Conservation (phyloP, 2,888 invertebrate species). For the Cosmorhoe ocellata region DNA sequence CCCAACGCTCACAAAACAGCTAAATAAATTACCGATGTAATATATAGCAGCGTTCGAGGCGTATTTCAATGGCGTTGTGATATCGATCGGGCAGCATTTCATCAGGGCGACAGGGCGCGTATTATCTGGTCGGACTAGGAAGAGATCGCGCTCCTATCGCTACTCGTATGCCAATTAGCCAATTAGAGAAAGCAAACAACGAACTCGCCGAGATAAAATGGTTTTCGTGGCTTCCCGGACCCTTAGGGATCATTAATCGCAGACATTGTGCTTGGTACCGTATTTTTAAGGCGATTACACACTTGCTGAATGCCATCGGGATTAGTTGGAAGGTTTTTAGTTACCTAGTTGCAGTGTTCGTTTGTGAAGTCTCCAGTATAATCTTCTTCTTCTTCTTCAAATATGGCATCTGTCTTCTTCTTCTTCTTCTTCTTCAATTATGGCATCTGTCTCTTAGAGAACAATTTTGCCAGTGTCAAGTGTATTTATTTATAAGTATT, state of each 20-base stretch:
- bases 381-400: too few species aligned
- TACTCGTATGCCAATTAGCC: conserved; percentile 79
- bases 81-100: conserved; percentile 72
- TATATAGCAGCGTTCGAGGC: conserved; percentile 58
- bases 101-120: conserved; percentile 65
- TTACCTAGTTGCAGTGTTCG: not conserved
- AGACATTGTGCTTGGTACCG: conserved; percentile 28
- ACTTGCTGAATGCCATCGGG: conserved; percentile 11
- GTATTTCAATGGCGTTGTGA: conserved; percentile 70
- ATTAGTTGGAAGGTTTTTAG: conserved; percentile 2
- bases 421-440: too few species aligned
- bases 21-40: conserved; percentile 44
- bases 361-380: too few species aligned
- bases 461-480: too few species aligned
- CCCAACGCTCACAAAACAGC: conserved; percentile 4
- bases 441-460: too few species aligned
- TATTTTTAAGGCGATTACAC: conserved; percentile 24
- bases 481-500: too few species aligned
- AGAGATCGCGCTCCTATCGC: conserved; percentile 73
- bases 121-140: conserved; percentile 70
- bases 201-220: conserved; percentile 41
- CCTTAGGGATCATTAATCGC: conserved; percentile 37
- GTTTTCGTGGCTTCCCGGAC: conserved; percentile 42
- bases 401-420: too few species aligned
- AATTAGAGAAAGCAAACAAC: conserved; percentile 77